phyloP scores from a whole-genome alignment of 2,888 invertebrate genomes.

The Nephrotoma guestfalica region DNA sequence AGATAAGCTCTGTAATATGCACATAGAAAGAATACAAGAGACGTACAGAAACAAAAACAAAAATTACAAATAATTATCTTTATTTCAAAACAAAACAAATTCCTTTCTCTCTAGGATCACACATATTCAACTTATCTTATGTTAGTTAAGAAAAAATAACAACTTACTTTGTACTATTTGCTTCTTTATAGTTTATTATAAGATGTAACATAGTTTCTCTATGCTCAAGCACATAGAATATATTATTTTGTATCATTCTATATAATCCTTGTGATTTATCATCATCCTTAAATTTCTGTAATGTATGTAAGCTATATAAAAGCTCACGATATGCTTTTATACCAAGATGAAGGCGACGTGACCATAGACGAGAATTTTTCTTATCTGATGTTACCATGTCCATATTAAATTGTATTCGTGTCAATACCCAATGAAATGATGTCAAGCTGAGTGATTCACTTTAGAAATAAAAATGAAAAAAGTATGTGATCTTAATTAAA shows the following conservation, averaged over 20 bases:
- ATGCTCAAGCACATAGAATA: slow-evolving; percentile 89
- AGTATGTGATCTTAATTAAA: slow-evolving; percentile 7
- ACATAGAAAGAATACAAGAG: neutral
- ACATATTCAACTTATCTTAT: neutral
- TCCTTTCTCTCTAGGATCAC: neutral
- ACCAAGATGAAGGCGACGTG: slow-evolving; percentile 70
- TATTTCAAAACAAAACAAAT: neutral
- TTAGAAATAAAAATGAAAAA: slow-evolving; percentile 15
- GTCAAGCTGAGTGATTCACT: slow-evolving; percentile 88
- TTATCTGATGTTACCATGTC: slow-evolving; percentile 79
- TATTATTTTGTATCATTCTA: slow-evolving; percentile 75
- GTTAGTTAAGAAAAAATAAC: neutral
- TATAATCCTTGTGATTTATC: slow-evolving; percentile 59
- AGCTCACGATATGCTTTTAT: slow-evolving; percentile 62
- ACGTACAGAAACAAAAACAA: neutral
- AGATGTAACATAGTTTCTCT: slow-evolving; percentile 75
- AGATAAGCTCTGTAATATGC: slow-evolving; percentile 49
- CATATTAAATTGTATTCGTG: slow-evolving; percentile 64
- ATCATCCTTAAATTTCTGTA: slow-evolving; percentile 59
- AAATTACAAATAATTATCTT: neutral
- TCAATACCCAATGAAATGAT: slow-evolving; percentile 74
- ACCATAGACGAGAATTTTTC: slow-evolving; percentile 69
- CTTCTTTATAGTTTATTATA: slow-evolving; percentile 67
- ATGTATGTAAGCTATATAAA: slow-evolving; percentile 61
- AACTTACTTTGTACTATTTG: slow-evolving; percentile 68